Conservation (phyloP, 2,113 vertebrate species). For the Cichladusa arquata region DNA sequence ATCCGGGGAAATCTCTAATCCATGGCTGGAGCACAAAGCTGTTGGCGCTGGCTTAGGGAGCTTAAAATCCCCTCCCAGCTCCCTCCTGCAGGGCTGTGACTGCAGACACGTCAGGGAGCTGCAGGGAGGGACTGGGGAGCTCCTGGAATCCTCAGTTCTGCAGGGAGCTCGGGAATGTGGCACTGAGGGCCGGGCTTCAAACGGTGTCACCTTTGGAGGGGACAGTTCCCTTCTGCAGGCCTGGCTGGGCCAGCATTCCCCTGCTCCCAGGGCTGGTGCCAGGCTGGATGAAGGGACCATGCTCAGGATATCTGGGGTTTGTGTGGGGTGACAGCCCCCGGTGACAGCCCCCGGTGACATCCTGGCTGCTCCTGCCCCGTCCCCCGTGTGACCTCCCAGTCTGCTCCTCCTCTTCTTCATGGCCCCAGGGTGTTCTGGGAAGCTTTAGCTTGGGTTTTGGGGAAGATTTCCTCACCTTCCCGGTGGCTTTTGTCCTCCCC, state of each 20-base stretch:
- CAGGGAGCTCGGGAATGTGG: background rate
- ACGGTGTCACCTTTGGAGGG: background rate
- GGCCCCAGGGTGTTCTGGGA: background rate
- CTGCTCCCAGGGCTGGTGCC: background rate
- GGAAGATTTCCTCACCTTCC: background rate
- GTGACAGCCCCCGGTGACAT: background rate
- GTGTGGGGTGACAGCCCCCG: too few relatives aligned
- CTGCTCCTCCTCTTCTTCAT: background rate
- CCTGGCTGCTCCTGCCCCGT: background rate
- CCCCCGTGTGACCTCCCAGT: rapidly evolving
- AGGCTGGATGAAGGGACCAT: background rate
- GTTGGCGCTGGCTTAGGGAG: background rate
- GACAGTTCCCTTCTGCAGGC: background rate
- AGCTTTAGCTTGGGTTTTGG: background rate
- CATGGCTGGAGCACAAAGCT: background rate
- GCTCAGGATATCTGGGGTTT: background rate
- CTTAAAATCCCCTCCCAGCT: background rate
- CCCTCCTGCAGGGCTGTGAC: background rate
- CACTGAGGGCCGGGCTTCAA: rapidly evolving
- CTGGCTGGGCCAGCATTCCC: background rate
- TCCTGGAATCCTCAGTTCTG: background rate
- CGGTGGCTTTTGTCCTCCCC: background rate
- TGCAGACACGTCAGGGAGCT: background rate
- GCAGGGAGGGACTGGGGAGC: background rate
- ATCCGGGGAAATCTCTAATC: background rate